Conservation (phyloP, 1,140 invertebrate species). For the Cydia strobilella region DNA sequence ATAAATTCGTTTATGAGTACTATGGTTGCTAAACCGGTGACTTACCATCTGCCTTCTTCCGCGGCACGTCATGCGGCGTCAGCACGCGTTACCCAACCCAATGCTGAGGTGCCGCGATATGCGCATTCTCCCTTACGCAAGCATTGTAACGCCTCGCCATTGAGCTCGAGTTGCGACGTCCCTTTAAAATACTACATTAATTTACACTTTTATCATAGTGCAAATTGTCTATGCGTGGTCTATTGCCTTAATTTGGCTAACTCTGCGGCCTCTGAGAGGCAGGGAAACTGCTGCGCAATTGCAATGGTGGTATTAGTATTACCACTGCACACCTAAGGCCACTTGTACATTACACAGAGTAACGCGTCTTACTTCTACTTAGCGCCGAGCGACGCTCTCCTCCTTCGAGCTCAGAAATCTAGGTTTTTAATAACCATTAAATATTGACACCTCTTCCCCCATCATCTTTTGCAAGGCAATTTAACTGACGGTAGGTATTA, state of each 20-base stretch:
- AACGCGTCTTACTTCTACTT: too few species aligned
- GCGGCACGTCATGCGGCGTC: neutral
- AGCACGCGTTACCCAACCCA: constrained; percentile 6
- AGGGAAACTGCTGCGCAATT: neutral
- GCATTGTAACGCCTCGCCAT: neutral
- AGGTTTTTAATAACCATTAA: too few species aligned
- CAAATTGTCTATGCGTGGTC: neutral
- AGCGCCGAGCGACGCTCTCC: too few species aligned
- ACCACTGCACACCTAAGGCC: too few species aligned
- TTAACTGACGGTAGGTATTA: too few species aligned
- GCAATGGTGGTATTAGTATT: neutral
- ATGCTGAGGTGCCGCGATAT: neutral
- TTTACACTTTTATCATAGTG: neutral
- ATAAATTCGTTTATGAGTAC: neutral
- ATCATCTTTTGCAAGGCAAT: too few species aligned
- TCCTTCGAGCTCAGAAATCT: too few species aligned
- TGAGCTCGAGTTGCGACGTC: constrained; percentile 1
- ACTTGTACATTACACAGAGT: too few species aligned
- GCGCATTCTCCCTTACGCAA: constrained; percentile 7
- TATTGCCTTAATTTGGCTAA: neutral
- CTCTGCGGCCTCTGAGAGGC: neutral
- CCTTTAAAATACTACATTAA: neutral
- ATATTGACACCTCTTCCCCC: too few species aligned
- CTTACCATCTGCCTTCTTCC: neutral
- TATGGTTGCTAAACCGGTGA: neutral